These are phyloP conservation scores for Plebejus argus DNA, from an alignment of 2,888 invertebrate species.

Conservation along the genomic window DNA sequence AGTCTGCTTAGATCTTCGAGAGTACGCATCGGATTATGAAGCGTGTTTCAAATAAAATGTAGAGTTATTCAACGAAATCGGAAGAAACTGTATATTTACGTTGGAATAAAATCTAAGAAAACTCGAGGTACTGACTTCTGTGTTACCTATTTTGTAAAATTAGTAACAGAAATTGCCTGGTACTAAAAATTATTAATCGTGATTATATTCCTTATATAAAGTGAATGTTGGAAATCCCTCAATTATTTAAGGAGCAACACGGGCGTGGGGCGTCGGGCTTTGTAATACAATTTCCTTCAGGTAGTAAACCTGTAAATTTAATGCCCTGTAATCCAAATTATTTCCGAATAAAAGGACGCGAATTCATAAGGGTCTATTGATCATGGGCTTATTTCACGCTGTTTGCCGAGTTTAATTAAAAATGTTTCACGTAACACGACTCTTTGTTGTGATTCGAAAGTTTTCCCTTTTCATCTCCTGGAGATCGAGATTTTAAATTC, in stretches of 20 bases:
- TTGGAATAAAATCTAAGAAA: too few relatives aligned
- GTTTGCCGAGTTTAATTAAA: slow-evolving; percentile 24
- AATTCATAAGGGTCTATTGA: slow-evolving; percentile 18
- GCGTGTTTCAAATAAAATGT: too few relatives aligned
- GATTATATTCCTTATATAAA: not conserved
- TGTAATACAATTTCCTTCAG: not conserved
- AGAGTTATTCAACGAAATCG: too few relatives aligned
- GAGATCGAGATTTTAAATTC: not conserved
- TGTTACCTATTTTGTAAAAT: too few relatives aligned
- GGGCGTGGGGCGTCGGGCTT: not conserved
- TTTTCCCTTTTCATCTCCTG: slow-evolving; percentile 11
- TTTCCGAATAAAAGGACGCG: slow-evolving; percentile 14
- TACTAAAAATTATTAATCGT: not conserved
- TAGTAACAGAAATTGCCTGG: not conserved
- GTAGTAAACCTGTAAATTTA: slow-evolving; percentile 1
- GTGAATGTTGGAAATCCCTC: not conserved
- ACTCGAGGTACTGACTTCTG: too few relatives aligned
- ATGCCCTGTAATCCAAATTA: slow-evolving; percentile 9
- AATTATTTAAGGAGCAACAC: not conserved
- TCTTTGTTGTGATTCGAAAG: slow-evolving; percentile 10
- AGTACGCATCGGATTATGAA: too few relatives aligned
- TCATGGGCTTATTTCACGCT: slow-evolving; percentile 19
- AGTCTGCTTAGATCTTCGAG: too few relatives aligned
- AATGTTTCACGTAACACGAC: slow-evolving; percentile 20
- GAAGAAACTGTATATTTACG: too few relatives aligned